phyloP scores from a whole-genome alignment of 2,888 invertebrate species.

The Loripinus fragilis region DNA sequence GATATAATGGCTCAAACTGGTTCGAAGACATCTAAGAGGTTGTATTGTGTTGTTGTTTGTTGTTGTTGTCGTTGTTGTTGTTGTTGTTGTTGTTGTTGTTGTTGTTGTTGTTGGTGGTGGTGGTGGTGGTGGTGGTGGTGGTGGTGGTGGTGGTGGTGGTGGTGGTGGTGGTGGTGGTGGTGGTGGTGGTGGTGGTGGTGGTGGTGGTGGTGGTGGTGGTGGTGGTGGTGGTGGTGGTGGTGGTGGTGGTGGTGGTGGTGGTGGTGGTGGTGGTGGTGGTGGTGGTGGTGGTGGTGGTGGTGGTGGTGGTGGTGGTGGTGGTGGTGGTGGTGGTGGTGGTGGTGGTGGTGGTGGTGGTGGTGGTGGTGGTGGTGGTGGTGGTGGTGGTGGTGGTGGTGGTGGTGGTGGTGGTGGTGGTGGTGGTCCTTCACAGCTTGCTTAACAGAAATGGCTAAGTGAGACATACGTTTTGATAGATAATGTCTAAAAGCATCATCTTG shows the following conservation, averaged over 20 bases:
- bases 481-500: too few species aligned
- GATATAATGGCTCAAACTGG: too few species aligned
- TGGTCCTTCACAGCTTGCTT: background rate
- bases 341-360: conserved; percentile 3
- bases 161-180: conserved; percentile 8
- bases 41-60: too few species aligned
- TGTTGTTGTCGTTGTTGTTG: too few species aligned
- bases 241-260: conserved; percentile 8
- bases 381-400: background rate
- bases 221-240: background rate
- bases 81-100: too few species aligned
- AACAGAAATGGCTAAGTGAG: too few species aligned
- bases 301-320: background rate
- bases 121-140: too few species aligned
- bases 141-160: background rate
- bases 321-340: conserved; percentile 9
- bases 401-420: background rate
- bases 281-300: background rate
- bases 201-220: conserved; percentile 1
- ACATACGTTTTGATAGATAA: too few species aligned
- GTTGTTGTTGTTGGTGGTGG: too few species aligned
- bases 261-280: conserved; percentile 11
- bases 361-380: background rate
- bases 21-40: too few species aligned
- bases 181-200: conserved; percentile 5